A percentile compares a stretch with the other conserved stretches of the same genome.
These are phyloP conservation scores for Helicoverpa armigera DNA, from an alignment of 1,140 invertebrate genomes.

Conservation along the genomic window DNA sequence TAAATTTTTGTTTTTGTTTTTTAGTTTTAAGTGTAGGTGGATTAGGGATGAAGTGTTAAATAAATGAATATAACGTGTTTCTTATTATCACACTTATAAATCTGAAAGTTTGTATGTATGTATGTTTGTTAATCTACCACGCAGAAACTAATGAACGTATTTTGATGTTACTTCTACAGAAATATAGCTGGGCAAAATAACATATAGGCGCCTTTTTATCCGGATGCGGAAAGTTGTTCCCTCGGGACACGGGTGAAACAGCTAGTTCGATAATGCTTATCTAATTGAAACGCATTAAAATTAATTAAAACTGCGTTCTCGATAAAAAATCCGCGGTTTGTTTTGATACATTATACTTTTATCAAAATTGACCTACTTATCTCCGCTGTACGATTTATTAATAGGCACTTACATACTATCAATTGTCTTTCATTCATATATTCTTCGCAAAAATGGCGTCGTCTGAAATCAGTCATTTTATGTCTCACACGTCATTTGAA, in stretches of 20 bases:
- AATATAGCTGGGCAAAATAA: background rate
- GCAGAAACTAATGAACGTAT: too few relatives aligned
- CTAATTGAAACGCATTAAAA: background rate
- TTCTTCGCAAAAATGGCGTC: background rate
- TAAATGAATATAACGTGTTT: background rate
- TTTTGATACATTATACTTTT: background rate
- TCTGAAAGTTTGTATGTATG: background rate
- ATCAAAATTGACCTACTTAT: constrained; percentile 16
- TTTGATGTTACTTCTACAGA: too few relatives aligned
- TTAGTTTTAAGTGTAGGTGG: background rate
- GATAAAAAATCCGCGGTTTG: background rate
- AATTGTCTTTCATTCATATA: constrained; percentile 3
- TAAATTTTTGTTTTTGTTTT: background rate
- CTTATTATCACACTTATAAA: background rate
- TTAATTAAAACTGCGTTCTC: background rate
- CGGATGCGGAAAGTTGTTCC: too few relatives aligned
- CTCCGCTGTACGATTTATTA: background rate
- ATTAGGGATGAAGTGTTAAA: background rate
- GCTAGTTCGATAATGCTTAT: background rate
- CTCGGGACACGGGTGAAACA: too few relatives aligned
- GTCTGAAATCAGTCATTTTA: too few relatives aligned
- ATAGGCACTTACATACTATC: constrained; percentile 2
- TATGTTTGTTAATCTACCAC: too few relatives aligned
- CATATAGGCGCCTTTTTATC: background rate
- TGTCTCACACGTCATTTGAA: too few relatives aligned